These are phyloP conservation scores for Scalopus aquaticus DNA, from an alignment of 2,113 vertebrate species.

Conservation along the genomic window DNA sequence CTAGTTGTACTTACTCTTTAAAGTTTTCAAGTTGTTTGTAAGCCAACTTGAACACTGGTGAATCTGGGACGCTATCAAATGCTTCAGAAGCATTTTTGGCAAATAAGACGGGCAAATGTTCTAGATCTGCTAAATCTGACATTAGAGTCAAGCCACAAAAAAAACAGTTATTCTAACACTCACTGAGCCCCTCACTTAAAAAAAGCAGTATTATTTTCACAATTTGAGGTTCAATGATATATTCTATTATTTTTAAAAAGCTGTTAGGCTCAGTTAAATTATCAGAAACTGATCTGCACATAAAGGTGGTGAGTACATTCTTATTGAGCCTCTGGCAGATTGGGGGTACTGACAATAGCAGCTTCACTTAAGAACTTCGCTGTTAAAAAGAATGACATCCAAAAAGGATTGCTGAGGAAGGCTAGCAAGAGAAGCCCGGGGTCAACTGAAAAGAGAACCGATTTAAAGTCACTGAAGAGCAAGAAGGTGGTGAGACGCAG, in stretches of 20 bases:
- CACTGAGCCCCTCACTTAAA: not conserved
- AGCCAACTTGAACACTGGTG: constrained; percentile 30
- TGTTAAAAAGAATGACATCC: constrained; percentile 23
- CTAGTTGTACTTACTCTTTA: not conserved
- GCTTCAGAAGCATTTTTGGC: not conserved
- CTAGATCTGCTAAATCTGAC: constrained; percentile 34
- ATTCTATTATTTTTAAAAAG: not conserved
- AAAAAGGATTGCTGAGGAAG: not conserved
- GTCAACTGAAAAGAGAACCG: not conserved
- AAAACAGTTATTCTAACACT: constrained; percentile 7
- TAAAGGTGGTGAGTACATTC: not conserved
- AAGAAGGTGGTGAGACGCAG: not conserved
- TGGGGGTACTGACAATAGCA: not conserved
- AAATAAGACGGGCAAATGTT: constrained; percentile 49
- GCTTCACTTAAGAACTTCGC: constrained; percentile 15
- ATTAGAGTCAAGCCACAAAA: no score
- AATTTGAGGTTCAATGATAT: not conserved
- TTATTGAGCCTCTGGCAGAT: not conserved
- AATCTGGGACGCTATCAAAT: constrained; percentile 39
- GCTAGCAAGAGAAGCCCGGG: not conserved
- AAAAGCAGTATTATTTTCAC: constrained; percentile 25
- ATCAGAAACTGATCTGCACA: not conserved
- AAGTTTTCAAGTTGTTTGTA: constrained; percentile 56
- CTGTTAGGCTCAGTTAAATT: not conserved
- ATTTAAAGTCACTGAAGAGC: not conserved